phyloP scores from a whole-genome alignment of 2,888 invertebrate species.

The Deroplatys truncata region DNA sequence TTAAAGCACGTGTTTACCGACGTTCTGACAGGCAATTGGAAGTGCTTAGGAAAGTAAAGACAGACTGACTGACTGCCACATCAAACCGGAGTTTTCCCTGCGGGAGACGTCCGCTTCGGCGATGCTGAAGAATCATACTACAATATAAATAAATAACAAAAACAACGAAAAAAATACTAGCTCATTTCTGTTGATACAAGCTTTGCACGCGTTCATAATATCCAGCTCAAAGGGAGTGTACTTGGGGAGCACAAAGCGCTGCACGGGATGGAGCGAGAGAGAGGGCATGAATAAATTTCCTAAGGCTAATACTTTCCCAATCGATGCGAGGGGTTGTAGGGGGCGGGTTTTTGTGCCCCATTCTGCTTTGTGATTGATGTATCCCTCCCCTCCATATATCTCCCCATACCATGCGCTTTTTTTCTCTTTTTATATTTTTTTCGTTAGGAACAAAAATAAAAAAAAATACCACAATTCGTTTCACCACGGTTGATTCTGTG shows the following conservation, averaged over 20 bases:
- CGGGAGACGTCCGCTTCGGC: background rate
- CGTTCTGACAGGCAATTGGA: background rate
- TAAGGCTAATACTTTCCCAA: slow-evolving; percentile 18
- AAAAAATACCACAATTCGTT: slow-evolving; percentile 14
- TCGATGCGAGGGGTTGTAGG: slow-evolving; percentile 6
- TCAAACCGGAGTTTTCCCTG: background rate
- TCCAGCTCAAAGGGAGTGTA: slow-evolving; percentile 10
- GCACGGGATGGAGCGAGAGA: background rate
- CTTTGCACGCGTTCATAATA: background rate
- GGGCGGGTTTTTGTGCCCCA: background rate
- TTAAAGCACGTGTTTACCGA: background rate
- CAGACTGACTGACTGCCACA: background rate
- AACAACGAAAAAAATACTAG: background rate
- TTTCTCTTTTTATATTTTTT: background rate
- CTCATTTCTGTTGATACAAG: background rate
- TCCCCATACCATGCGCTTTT: background rate
- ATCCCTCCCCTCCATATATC: background rate
- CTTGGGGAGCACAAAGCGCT: background rate
- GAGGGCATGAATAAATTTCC: slow-evolving; percentile 6
- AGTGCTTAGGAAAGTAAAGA: background rate
- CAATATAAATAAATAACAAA: background rate
- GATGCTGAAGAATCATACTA: background rate
- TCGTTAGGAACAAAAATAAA: slow-evolving; percentile 7
- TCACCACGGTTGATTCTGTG: slow-evolving; percentile 14
- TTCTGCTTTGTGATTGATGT: slow-evolving; percentile 18